These are phyloP conservation scores for Scyliorhinus canicula DNA, from an alignment of 2,797 vertebrate species.

Conservation along the genomic window DNA sequence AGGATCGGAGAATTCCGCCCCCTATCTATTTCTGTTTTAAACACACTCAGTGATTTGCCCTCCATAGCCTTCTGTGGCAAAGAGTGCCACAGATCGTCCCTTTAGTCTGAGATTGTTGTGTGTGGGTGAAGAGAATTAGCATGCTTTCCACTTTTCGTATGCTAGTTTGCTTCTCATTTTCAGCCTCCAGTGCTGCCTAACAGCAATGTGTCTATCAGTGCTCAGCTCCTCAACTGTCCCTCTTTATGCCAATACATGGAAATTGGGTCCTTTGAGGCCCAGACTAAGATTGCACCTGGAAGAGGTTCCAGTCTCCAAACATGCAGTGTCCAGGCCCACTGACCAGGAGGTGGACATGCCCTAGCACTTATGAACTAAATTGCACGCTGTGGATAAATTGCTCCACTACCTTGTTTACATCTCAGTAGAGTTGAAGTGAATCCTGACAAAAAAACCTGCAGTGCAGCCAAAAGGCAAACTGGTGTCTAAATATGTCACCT, in stretches of 20 bases:
- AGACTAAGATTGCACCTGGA: background rate
- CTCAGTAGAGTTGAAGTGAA: background rate
- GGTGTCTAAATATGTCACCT: background rate
- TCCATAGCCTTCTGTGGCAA: too few species aligned
- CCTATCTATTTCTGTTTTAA: too few species aligned
- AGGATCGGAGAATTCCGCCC: too few species aligned
- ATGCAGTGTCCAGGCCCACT: background rate
- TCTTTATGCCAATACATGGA: background rate
- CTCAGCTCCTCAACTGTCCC: background rate
- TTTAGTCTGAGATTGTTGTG: too few species aligned
- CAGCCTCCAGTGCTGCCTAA: too few species aligned
- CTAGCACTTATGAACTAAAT: background rate
- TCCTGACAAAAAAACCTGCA: background rate
- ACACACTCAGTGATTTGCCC: too few species aligned
- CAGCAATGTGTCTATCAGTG: background rate
- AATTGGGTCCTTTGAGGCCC: background rate
- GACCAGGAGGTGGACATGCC: background rate
- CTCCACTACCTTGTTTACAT: background rate
- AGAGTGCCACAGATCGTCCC: too few species aligned
- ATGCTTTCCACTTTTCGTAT: background rate
- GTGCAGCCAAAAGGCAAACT: background rate
- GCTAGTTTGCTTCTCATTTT: background rate
- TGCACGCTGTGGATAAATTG: background rate
- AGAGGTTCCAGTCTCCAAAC: too few species aligned
- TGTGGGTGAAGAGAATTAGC: background rate